phyloP scores from a whole-genome alignment of 2,888 invertebrate species.

The Athalia circularis region DNA sequence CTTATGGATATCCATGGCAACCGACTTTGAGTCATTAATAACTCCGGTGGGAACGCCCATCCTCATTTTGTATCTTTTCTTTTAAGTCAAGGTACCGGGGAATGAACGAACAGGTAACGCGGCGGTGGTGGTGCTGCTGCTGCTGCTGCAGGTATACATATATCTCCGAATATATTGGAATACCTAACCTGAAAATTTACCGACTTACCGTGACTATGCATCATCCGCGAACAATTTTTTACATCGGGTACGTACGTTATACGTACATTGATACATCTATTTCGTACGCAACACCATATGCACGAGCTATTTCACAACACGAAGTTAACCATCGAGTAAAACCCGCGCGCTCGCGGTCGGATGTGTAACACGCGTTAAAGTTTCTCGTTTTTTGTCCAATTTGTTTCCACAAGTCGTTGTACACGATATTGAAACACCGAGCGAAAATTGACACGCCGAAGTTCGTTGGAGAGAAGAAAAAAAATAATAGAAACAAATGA shows the following conservation, averaged over 20 bases:
- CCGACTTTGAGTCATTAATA: slow-evolving; percentile 74
- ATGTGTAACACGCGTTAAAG: no score
- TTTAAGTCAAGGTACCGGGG: slow-evolving; percentile 67
- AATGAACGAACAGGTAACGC: slow-evolving; percentile 45
- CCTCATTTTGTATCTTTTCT: slow-evolving; percentile 72
- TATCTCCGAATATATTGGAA: slow-evolving; percentile 71
- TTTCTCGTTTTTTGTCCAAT: no score
- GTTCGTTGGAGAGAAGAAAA: no score
- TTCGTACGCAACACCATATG: background rate
- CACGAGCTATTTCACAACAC: no score
- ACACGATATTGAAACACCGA: no score
- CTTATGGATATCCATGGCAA: slow-evolving; percentile 74
- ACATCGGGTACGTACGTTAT: background rate
- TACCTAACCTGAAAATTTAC: slow-evolving; percentile 72
- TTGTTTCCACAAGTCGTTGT: no score
- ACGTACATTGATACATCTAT: background rate
- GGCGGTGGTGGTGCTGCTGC: background rate
- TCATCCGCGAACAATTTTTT: slow-evolving; percentile 45
- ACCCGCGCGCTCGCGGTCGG: no score
- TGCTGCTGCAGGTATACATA: slow-evolving; percentile 45
- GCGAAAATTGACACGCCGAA: no score
- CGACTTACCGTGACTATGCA: slow-evolving; percentile 54
- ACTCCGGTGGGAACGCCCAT: slow-evolving; percentile 73
- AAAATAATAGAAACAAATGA: no score
- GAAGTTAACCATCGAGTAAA: background rate